phyloP scores from a whole-genome alignment of 2,797 vertebrate genomes.

The Schizothorax lantsangensis region DNA sequence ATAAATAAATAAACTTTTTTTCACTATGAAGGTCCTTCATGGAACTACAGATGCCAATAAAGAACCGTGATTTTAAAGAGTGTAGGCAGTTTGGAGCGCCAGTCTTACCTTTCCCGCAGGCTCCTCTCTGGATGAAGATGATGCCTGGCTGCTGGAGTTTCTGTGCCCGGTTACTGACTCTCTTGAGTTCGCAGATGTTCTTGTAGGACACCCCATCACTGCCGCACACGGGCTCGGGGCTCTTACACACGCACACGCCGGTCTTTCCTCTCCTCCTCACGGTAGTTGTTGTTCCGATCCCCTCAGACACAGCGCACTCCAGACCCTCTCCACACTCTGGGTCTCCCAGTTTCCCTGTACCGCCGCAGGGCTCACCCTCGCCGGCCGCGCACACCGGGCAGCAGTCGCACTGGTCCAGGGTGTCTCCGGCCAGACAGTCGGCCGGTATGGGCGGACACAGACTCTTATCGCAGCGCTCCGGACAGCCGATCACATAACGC shows the following conservation, averaged over 20 bases:
- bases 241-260: constrained; percentile 85
- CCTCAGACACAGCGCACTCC: constrained; percentile 77
- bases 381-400: constrained; percentile 88
- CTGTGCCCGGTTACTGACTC: constrained; percentile 81
- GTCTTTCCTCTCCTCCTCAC: constrained; percentile 79
- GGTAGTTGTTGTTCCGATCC: constrained; percentile 79
- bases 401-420: constrained; percentile 86
- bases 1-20: not conserved
- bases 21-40: not conserved
- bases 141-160: constrained; percentile 80
- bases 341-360: constrained; percentile 64
- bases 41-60: not conserved
- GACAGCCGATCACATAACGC: constrained; percentile 77
- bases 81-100: not conserved
- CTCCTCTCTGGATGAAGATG: constrained; percentile 91
- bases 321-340: constrained; percentile 84
- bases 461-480: constrained; percentile 84
- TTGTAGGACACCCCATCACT: constrained; percentile 90
- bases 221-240: constrained; percentile 88
- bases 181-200: constrained; percentile 88
- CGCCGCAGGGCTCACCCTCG: constrained; percentile 87
- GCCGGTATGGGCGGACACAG: constrained; percentile 79
- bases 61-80: not conserved
- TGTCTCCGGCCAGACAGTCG: constrained; percentile 79
- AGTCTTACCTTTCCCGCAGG: constrained; percentile 85